phyloP scores from a whole-genome alignment of 2,888 invertebrate species.

The Lasioglossum pauxillum region DNA sequence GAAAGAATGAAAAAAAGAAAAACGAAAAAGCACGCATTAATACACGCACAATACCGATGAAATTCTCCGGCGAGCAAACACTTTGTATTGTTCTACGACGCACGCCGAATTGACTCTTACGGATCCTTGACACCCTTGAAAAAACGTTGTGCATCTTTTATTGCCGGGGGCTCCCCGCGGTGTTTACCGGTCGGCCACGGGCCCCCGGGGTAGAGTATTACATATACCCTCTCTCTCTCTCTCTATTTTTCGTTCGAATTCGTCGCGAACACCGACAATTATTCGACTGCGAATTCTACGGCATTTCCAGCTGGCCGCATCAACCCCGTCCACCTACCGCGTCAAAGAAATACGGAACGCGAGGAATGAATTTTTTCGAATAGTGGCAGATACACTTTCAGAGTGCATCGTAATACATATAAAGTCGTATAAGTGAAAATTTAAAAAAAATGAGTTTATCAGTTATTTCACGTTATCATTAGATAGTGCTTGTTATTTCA shows the following conservation, averaged over 20 bases:
- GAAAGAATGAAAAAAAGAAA: conserved; percentile 24
- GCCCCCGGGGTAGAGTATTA: conserved; percentile 3
- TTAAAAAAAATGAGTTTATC: no score
- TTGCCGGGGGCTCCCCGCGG: conserved; percentile 35
- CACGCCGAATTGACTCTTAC: conserved; percentile 58
- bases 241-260: background rate
- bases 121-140: conserved; percentile 56
- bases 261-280: background rate
- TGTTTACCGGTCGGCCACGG: conserved; percentile 43
- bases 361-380: background rate
- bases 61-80: conserved; percentile 54
- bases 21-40: conserved; percentile 44
- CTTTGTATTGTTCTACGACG: conserved; percentile 60
- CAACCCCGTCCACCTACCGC: background rate
- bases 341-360: background rate
- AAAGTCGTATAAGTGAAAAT: no score
- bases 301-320: background rate
- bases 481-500: no score
- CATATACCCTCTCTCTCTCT: background rate
- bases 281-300: background rate
- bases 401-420: background rate
- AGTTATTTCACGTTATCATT: no score
- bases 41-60: conserved; percentile 55
- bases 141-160: conserved; percentile 61
- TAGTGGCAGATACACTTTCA: background rate